Percentiles rank a stretch among this genome's conserved stretches.
Conservation (phyloP, 2,888 invertebrate genomes). For the Apocheima hispidaria region DNA sequence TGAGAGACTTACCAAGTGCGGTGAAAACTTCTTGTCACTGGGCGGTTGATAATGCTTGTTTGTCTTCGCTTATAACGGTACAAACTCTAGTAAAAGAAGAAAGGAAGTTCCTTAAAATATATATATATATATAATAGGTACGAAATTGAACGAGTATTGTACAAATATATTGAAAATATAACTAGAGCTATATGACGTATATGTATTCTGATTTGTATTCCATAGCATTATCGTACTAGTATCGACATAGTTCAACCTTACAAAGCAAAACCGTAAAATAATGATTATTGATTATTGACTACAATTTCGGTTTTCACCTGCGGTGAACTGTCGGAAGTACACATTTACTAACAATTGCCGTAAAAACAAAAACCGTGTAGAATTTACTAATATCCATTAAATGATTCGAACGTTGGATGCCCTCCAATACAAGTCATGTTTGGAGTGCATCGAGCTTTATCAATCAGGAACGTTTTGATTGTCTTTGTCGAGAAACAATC, state of each 20-base stretch:
- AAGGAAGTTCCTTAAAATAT: background rate
- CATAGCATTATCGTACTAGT: too few species aligned
- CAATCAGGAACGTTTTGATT: constrained; percentile 51
- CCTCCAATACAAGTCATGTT: constrained; percentile 51
- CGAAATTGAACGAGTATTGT: background rate
- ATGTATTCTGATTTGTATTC: too few species aligned
- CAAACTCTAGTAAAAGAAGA: constrained; percentile 21
- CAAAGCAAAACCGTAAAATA: too few species aligned
- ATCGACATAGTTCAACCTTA: too few species aligned
- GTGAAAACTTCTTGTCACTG: constrained; percentile 33
- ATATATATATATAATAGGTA: too few species aligned
- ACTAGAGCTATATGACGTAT: too few species aligned
- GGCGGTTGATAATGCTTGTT: constrained; percentile 34
- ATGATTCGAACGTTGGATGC: constrained; percentile 50
- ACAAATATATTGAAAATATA: background rate
- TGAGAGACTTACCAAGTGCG: constrained; percentile 29
- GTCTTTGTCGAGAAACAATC: constrained; percentile 46
- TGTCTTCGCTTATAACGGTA: constrained; percentile 32
- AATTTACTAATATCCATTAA: constrained; percentile 45
- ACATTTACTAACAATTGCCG: constrained; percentile 25
- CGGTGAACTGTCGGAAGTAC: background rate
- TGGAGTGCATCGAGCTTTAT: constrained; percentile 49
- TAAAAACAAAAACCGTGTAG: constrained; percentile 38
- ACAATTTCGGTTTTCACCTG: background rate
- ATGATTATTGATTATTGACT: too few species aligned